Conservation (phyloP, 2,113 vertebrate species). For the Misgurnus anguillicaudatus region DNA sequence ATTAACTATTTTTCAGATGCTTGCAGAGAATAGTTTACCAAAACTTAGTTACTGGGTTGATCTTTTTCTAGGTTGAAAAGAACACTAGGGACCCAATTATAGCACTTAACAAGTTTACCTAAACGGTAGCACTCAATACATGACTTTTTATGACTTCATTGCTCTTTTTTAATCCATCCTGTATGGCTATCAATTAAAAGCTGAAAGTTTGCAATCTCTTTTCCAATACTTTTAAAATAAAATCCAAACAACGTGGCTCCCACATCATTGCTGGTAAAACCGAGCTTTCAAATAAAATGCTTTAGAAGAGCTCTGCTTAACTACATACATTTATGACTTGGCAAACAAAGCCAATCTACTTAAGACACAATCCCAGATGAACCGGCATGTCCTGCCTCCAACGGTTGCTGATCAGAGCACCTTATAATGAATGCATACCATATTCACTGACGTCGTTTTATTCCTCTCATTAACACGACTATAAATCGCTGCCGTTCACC, state of each 20-base stretch:
- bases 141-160: not conserved
- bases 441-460: conserved; percentile 8
- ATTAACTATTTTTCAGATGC: no score
- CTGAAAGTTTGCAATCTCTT: not conserved
- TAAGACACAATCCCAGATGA: conserved; percentile 32
- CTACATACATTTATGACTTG: conserved; percentile 35
- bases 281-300: not conserved
- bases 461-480: conserved; percentile 50
- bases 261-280: conserved; percentile 9
- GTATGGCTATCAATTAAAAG: not conserved
- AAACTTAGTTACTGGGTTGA: no score
- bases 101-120: no score
- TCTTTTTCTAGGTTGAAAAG: no score
- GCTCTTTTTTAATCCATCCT: not conserved
- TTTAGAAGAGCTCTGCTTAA: conserved; percentile 11
- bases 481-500: conserved; percentile 36
- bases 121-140: not conserved
- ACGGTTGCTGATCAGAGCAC: conserved; percentile 32
- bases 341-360: conserved; percentile 29
- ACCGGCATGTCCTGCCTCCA: conserved; percentile 49
- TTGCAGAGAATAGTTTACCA: no score
- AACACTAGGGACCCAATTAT: no score
- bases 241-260: not conserved
- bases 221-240: conserved; percentile 1
- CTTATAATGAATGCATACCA: not conserved